A percentile compares a stretch with the other conserved stretches of the same genome.
Conservation (phyloP, 2,797 vertebrate species). For the Toxotes lorentzi region DNA sequence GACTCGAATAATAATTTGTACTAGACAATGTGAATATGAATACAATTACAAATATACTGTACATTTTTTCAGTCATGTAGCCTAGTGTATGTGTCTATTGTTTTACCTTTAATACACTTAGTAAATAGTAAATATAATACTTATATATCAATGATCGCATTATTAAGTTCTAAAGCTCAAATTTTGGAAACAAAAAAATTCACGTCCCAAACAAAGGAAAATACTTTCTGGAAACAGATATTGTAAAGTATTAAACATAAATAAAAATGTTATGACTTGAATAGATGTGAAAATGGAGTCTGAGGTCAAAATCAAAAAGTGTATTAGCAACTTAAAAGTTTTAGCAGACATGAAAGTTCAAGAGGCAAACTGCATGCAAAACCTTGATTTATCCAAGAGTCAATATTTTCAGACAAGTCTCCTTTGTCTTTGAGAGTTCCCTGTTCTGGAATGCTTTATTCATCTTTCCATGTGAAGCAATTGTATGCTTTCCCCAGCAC, state of each 20-base stretch:
- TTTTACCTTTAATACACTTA: background rate
- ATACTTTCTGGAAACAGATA: no score
- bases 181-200: background rate
- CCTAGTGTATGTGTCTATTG: background rate
- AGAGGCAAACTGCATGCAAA: background rate
- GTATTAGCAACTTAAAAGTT: background rate
- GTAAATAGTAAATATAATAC: background rate
- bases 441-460: constrained; percentile 61
- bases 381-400: constrained; percentile 34
- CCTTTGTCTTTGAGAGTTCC: constrained; percentile 58
- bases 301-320: background rate
- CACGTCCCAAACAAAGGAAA: no score
- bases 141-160: background rate
- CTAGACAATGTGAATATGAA: background rate
- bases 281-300: background rate
- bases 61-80: background rate
- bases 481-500: constrained; percentile 66
- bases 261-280: no score
- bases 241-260: background rate
- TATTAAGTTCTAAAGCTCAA: background rate
- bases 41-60: background rate
- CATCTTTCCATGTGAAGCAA: constrained; percentile 68
- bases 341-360: background rate
- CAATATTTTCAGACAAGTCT: constrained; percentile 41
- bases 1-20: background rate